Evolutionary conservation across 1,140 invertebrate species (phyloP).

Genomic region (Danaus melanippus): DNA sequence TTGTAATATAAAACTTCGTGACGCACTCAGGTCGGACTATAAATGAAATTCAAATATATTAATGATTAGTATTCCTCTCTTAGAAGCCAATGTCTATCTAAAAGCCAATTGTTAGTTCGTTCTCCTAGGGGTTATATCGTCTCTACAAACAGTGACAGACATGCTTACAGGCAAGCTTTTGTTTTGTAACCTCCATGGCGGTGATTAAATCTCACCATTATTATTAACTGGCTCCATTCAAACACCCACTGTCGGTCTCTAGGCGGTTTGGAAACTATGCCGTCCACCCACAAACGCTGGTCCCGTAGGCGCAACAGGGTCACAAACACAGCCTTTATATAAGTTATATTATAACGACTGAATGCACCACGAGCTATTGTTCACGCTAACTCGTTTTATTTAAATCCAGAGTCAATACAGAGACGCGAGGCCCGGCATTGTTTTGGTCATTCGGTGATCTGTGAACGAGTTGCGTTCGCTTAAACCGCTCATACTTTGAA

Average conservation of each 20-base stretch:
- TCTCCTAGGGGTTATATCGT: conserved; percentile 48
- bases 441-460: conserved; percentile 59
- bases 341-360: conserved; percentile 41
- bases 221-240: conserved; percentile 71
- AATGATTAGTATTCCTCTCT: conserved; percentile 52
- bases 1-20: no score
- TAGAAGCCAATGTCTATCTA: conserved; percentile 38
- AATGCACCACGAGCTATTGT: conserved; percentile 59
- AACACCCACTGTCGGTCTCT: conserved; percentile 69
- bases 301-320: conserved; percentile 70
- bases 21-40: no score
- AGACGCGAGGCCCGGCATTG: conserved; percentile 57
- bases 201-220: conserved; percentile 72
- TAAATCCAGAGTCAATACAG: conserved; percentile 61
- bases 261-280: conserved; percentile 66
- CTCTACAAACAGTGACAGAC: conserved; percentile 52
- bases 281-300: conserved; percentile 67
- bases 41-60: conserved; percentile 20
- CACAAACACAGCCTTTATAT: conserved; percentile 62
- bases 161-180: conserved; percentile 52
- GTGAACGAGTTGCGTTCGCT: conserved; percentile 32
- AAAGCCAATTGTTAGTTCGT: conserved; percentile 55
- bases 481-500: conserved; percentile 25
- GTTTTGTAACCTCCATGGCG: conserved; percentile 66
- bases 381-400: conserved; percentile 51